Conservation (phyloP, 2,888 invertebrate species). For the Esperia sulphurella region DNA sequence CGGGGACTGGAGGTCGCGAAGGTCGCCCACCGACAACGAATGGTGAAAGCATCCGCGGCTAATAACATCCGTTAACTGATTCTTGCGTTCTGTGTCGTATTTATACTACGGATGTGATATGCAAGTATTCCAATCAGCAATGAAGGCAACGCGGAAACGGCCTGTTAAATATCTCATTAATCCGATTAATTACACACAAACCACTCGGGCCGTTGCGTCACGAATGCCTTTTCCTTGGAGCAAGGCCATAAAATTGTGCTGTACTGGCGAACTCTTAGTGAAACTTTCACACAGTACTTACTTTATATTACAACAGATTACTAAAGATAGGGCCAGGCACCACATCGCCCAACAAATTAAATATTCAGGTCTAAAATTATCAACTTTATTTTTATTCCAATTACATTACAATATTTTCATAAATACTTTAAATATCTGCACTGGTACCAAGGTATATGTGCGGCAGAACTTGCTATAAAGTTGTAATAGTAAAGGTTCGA, state of each 20-base stretch:
- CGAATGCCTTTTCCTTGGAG: not conserved
- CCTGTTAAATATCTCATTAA: constrained; percentile 24
- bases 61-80: not conserved
- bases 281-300: constrained; percentile 4
- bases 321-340: not conserved
- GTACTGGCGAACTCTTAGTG: not conserved
- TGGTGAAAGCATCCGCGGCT: constrained; percentile 30
- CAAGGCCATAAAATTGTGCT: constrained; percentile 5
- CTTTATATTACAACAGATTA: not conserved
- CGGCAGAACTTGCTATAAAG: no score
- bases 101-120: constrained; percentile 8
- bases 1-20: constrained; percentile 29
- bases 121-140: constrained; percentile 22
- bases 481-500: no score
- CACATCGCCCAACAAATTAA: not conserved
- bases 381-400: no score
- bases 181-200: constrained; percentile 21
- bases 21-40: constrained; percentile 22
- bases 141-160: constrained; percentile 27
- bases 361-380: no score
- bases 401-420: no score
- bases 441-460: no score
- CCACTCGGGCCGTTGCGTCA: not conserved
- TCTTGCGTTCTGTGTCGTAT: not conserved
- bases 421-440: no score